Percentiles rank a stretch among this genome's conserved stretches.
Evolutionary conservation across 2,113 vertebrate genomes (phyloP).

Genomic region (Anarrhichthys ocellatus): DNA sequence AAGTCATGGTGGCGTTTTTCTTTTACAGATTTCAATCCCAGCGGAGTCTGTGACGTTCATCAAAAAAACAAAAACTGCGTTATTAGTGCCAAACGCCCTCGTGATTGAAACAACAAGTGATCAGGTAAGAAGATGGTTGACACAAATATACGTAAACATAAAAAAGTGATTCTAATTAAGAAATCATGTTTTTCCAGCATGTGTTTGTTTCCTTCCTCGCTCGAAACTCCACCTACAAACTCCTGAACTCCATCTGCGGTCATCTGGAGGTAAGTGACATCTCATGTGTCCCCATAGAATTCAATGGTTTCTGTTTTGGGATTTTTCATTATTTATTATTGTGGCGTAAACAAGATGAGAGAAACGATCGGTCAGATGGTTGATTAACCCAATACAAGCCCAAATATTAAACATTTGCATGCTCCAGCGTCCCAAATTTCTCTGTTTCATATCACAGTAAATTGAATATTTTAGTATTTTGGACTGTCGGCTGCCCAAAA

Average conservation of each 20-base stretch:
- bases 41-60: constrained; percentile 89
- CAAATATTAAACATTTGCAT: not conserved
- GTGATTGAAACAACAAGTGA: constrained; percentile 88
- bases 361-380: not conserved
- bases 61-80: constrained; percentile 95
- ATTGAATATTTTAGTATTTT: not conserved
- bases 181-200: constrained; percentile 79
- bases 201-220: constrained; percentile 94
- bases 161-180: not conserved
- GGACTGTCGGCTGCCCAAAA: not conserved
- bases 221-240: constrained; percentile 92
- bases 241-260: constrained; percentile 88
- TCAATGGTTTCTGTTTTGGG: not conserved
- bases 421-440: not conserved
- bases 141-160: too few species aligned
- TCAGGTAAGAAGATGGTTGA: constrained; percentile 81
- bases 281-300: not conserved
- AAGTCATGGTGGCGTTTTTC: not conserved
- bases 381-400: not conserved
- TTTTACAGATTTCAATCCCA: constrained; percentile 90
- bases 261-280: constrained; percentile 87
- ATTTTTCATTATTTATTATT: not conserved
- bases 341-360: not conserved
- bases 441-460: not conserved
- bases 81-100: constrained; percentile 94